Base-by-base conservation (phyloP, 35 echinoderm and acorn worm genomes). In the Ophioderma brevispina region DNA sequence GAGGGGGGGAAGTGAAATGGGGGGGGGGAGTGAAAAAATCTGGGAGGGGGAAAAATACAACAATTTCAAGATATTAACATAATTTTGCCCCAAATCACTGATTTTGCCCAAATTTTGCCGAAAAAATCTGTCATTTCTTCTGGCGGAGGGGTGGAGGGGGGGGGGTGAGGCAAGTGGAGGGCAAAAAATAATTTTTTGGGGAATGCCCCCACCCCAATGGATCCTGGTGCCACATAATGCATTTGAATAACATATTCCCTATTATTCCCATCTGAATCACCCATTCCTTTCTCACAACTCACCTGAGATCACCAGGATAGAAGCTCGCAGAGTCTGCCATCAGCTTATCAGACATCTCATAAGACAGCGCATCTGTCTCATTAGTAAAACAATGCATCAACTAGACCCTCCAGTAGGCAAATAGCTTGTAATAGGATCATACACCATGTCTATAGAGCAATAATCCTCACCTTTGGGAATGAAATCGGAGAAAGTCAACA, bases 301-400 rank as follows among this genome's bases (percentile, higher is more conserved):
- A 96, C 94, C 82, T 77, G 50, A 92, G 75, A 33, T 92, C 80
- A 40, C 82, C 82, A 39, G 23, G 50, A 37, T 37, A 85, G 14
- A 80, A 84, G n/a, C 42, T 77, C n/a, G 21, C 30, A 33, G 79
- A 46, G 31, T 75, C 55, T 17, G 78, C 49, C 8, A 82, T 92
- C 28, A 94, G 76, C 1, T 43, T 21, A 0, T 80, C 23, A 36
- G 50, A 59, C 36, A 85, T 28, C 33, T 88, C 33, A 31, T 21
- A n/a, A 34, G 77, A 52, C 39, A 84, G 76, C 30, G 33, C 39
- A 0, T 36, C 86, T 32, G 23, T 55, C 38, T 85, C 87, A 33
- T 85, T 80, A 93, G 39, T 93, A 99, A 0, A 92, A 80, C 34
- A 99, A 33, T 33, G 88, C 91, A 91, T 99, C 97, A 13, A 91